Base-by-base conservation (phyloP, 2,113 vertebrate species). In the Ophiodon elongatus region DNA sequence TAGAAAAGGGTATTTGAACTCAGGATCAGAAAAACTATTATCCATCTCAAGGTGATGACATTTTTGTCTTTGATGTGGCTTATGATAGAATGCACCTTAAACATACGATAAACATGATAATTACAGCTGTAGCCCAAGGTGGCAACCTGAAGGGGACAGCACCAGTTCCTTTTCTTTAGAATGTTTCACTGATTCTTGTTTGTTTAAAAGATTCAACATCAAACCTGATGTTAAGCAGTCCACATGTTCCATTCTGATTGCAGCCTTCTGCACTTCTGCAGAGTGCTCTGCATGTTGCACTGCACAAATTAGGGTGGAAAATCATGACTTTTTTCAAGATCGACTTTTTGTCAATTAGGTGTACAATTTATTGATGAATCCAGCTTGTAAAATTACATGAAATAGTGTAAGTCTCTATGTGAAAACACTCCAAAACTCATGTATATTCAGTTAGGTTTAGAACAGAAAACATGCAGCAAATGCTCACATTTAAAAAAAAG, bases 141-240 rank as follows among this genome's bases (percentile, higher is more conserved):
- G 27, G 70, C 8, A 29, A 35, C 21, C 43, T 29, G 14, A 27
- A 60, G 27, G 47, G 19, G 27, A 70, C 11, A 25, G n/a, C 0
- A 10, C 4, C 47, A 23, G 27, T 33, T 50, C 29, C 4, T 54
- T 81, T 54, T 65, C 66, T 73, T 33, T 23, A 25, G 62, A 39
- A 62, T 76, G n/a, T 69, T 62, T 47, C 14, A 73, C 33, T 68
- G 43, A 52, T 79, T 57, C 39, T 39, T 4, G 31, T 56, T 23
- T 56, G 25, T 54, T 17, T 56, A 15, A 8, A 25, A 62, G 47
- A 68, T 29, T 35, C 3, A 73, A 50, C 19, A 1, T 39, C 35
- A 45, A 33, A 43, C 27, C 50, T 47, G 52, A 59, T 41, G 45
- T 73, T n/a, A 64, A 29, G 33, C 10, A n/a, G n/a, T 57, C 25